A percentile compares a stretch with the other conserved stretches of the same genome.
phyloP scores from a whole-genome alignment of 2,797 vertebrate species.

The Melanotaenia boesemani region DNA sequence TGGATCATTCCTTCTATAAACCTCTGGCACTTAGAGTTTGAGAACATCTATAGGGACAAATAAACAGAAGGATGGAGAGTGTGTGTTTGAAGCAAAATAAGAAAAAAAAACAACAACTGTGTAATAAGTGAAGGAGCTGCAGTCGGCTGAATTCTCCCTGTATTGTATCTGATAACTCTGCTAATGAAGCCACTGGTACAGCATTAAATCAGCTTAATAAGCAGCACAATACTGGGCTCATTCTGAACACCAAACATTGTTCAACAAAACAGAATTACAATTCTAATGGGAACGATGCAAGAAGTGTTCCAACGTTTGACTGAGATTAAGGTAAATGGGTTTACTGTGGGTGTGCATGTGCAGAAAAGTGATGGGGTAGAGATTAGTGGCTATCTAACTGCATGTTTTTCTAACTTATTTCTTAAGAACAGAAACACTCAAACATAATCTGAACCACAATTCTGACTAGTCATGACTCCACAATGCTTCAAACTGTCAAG shows the following conservation, averaged over 20 bases:
- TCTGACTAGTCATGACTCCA: not conserved
- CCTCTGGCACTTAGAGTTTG: conserved; percentile 43
- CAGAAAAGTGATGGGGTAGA: too few relatives aligned
- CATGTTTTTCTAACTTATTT: too few relatives aligned
- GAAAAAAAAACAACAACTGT: conserved; percentile 13
- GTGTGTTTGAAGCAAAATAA: conserved; percentile 52
- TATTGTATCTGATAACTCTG: conserved; percentile 24
- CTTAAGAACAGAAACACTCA: not conserved
- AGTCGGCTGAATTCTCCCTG: conserved; percentile 1
- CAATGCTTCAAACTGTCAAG: not conserved
- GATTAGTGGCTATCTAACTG: not conserved
- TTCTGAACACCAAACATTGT: conserved; percentile 8
- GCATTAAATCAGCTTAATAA: conserved; percentile 19
- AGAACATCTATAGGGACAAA: conserved; percentile 63
- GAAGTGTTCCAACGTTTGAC: not conserved
- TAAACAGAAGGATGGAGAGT: conserved; percentile 30
- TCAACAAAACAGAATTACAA: conserved; percentile 6
- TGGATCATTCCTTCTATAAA: conserved; percentile 28
- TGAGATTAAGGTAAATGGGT: not conserved
- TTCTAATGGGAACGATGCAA: not conserved
- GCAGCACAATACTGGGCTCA: not conserved
- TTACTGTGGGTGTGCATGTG: not conserved
- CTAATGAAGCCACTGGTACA: not conserved
- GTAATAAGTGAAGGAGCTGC: conserved; percentile 47
- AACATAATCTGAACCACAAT: not conserved